Evolutionary conservation across 2,797 vertebrate genomes (phyloP).

Genomic region (Melanotaenia pygmaea): DNA sequence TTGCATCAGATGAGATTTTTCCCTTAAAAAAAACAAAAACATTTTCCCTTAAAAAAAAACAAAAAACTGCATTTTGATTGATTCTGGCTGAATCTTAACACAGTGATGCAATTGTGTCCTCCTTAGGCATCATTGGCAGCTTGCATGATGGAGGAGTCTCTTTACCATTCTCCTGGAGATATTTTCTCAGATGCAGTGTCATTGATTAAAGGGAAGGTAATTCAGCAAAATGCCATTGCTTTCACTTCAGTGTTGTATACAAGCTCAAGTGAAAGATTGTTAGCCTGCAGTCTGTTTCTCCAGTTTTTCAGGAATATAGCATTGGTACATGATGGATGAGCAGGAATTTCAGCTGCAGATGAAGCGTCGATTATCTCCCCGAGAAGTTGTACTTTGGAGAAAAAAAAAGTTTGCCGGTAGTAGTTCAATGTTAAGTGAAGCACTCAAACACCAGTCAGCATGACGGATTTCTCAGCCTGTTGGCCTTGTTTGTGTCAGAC

Average conservation of each 20-base stretch:
- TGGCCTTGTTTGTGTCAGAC: constrained; percentile 57
- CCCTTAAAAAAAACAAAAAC: too few species aligned
- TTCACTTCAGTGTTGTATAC: constrained; percentile 59
- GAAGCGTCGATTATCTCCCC: constrained; percentile 61
- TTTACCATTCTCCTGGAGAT: constrained; percentile 57
- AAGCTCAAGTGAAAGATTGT: constrained; percentile 68
- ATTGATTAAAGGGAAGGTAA: constrained; percentile 79
- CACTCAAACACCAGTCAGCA: constrained; percentile 46
- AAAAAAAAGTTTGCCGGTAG: constrained; percentile 39
- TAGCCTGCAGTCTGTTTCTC: constrained; percentile 63
- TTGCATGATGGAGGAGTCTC: constrained; percentile 62
- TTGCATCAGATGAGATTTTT: constrained; percentile 21
- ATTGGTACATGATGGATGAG: constrained; percentile 67
- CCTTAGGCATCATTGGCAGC: constrained; percentile 52
- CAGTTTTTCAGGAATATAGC: constrained; percentile 42
- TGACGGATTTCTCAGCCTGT: constrained; percentile 58
- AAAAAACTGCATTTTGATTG: constrained; percentile 49
- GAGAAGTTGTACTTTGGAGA: constrained; percentile 47
- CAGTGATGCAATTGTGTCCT: constrained; percentile 67
- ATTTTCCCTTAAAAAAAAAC: too few species aligned
- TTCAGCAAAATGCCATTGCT: constrained; percentile 72
- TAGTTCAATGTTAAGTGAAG: constrained; percentile 61
- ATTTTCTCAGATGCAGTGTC: constrained; percentile 64
- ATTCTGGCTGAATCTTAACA: constrained; percentile 54
- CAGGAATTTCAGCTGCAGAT: constrained; percentile 28